Base-by-base conservation (phyloP, 2,113 vertebrate species). In the Calyptomena viridis region DNA sequence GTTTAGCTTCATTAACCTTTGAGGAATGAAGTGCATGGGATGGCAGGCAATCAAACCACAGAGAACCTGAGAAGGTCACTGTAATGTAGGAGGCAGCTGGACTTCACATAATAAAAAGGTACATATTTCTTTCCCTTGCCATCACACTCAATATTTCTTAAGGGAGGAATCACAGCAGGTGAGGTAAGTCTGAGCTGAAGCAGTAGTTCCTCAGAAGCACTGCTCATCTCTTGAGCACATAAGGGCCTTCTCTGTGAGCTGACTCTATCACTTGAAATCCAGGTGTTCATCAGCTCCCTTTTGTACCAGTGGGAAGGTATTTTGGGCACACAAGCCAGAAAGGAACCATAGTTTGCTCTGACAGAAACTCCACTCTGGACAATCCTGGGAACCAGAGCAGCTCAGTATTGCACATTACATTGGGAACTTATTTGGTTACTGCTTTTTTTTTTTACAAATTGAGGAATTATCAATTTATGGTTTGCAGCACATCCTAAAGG, bases 1-100 rank as follows among this genome's bases (percentile, higher is more conserved):
- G 50, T 86, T 93, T 91, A 88, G 82, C 28, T 59, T 95, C 72
- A 83, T 96, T 96, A 97, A 97, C 95, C 95, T 97, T 97, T 96
- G 82, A 93, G 74, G 75, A 94, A 82, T 59, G 58, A 95, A 10
- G 78, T 77, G 25, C 46, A 55, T 25, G 37, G 78, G 78, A 62
- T 67, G 83, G 50, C 49, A 89, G 63, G 72, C 67, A 90, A 85
- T 91, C 84, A 93, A 87, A 97, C 42, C 31, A 63, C 8, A 73
- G 71, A 79, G 89, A 87, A 69, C 17, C 21, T 0, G 15, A 92
- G 89, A 94, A 95, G 93, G 91, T 95, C 91, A 94, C 37, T n/a
- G 8, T 56, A 68, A 73, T 20, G 24, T 15, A 14, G 28, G 72
- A 18, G 49, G 16, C 31, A 79, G 69, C 40, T 76, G 49, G 40